A percentile compares a stretch with the other conserved stretches of the same genome.
These are phyloP conservation scores for Pseudorectes ferrugineus DNA, from an alignment of 2,113 vertebrate genomes.

Conservation along the genomic window DNA sequence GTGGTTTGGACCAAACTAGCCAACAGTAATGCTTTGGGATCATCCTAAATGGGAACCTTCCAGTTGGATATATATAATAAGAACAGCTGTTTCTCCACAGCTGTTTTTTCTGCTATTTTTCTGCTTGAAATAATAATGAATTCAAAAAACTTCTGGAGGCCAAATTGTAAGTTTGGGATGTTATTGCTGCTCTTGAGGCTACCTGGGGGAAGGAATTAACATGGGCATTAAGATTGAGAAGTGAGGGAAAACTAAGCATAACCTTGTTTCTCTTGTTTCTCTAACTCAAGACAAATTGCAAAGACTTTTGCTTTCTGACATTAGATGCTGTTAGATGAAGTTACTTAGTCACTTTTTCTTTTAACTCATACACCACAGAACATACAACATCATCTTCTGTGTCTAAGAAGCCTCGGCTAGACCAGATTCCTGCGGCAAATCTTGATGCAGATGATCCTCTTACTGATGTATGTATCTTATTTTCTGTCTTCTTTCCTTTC, in stretches of 20 bases:
- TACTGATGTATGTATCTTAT: slow-evolving; percentile 83
- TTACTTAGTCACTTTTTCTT: neutral
- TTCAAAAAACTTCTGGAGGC: neutral
- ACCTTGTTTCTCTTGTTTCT: neutral
- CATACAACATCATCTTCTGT: slow-evolving; percentile 94
- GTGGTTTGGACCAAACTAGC: neutral
- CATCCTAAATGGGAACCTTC: neutral
- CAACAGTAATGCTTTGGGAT: neutral
- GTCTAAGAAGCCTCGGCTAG: slow-evolving; percentile 93
- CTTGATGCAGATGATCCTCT: slow-evolving; percentile 96
- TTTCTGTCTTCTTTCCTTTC: neutral
- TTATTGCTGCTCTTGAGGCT: neutral
- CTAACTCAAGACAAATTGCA: neutral
- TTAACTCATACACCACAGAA: slow-evolving; percentile 70
- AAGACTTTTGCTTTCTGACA: neutral
- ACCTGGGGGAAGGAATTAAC: neutral
- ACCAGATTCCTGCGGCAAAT: slow-evolving; percentile 97
- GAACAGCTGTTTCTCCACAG: neutral
- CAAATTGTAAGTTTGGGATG: neutral
- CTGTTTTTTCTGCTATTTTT: neutral
- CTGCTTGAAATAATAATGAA: neutral
- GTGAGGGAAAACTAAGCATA: neutral
- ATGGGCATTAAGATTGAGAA: neutral
- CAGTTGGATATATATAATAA: neutral
- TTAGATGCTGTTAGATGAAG: neutral